phyloP scores from a whole-genome alignment of 2,113 vertebrate species.

The Acanthochromis polyacanthus region DNA sequence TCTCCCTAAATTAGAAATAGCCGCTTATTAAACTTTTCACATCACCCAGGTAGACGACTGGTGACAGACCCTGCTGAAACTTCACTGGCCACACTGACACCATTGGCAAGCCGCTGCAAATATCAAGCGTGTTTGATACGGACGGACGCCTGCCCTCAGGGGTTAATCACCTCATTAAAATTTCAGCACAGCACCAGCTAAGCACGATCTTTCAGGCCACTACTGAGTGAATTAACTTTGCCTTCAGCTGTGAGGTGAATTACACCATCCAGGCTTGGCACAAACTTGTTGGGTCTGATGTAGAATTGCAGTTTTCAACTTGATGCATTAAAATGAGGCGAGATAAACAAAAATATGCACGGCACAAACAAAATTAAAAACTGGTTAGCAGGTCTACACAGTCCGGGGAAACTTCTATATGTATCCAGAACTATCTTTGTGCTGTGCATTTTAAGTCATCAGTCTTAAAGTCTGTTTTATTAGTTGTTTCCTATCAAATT shows the following conservation, averaged over 20 bases:
- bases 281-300: constrained; percentile 18
- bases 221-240: constrained; percentile 64
- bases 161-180: constrained; percentile 76
- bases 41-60: constrained; percentile 32
- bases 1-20: constrained; percentile 29
- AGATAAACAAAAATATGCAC: constrained; percentile 8
- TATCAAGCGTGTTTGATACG: constrained; percentile 59
- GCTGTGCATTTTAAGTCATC: too few species aligned
- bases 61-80: constrained; percentile 37
- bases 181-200: constrained; percentile 50
- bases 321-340: constrained; percentile 10
- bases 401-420: background rate
- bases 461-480: too few species aligned
- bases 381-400: background rate
- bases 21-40: constrained; percentile 40
- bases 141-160: constrained; percentile 46
- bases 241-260: constrained; percentile 60
- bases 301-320: constrained; percentile 33
- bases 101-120: constrained; percentile 41
- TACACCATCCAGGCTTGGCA: constrained; percentile 21
- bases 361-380: background rate
- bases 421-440: background rate
- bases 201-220: constrained; percentile 53
- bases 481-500: too few species aligned
- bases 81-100: constrained; percentile 47